These are phyloP conservation scores for Hippocampus zosterae DNA, from an alignment of 2,113 vertebrate genomes.

Conservation along the genomic window DNA sequence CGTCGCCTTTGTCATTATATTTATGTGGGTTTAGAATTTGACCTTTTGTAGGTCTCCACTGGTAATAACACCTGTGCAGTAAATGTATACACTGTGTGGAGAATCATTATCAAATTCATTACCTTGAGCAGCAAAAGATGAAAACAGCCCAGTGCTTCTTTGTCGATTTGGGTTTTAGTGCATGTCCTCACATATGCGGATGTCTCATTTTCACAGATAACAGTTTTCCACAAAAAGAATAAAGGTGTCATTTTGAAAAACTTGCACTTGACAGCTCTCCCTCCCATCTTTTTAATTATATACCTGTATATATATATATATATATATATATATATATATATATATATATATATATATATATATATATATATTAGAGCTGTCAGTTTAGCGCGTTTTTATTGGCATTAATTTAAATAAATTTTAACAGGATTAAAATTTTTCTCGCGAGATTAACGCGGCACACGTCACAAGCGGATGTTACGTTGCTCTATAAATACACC, in stretches of 20 bases:
- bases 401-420: no score
- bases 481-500: no score
- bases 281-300: no score
- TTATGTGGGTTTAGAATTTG: background rate
- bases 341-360: no score
- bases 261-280: background rate
- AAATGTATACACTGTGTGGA: background rate
- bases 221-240: background rate
- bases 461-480: no score
- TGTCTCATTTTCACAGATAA: background rate
- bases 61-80: background rate
- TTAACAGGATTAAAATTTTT: no score
- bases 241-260: background rate
- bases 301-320: no score
- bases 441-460: no score
- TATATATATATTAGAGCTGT: no score
- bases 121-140: background rate
- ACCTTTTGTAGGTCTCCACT: background rate
- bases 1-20: background rate
- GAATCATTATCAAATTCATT: background rate
- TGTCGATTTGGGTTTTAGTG: background rate
- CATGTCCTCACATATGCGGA: background rate
- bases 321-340: no score
- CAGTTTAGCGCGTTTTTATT: no score
- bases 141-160: background rate